These are phyloP conservation scores for Aurelia coerulea DNA, from an alignment of 30 jellyfish, hydroid and myxozoan genomes.

Conservation along the genomic window DNA sequence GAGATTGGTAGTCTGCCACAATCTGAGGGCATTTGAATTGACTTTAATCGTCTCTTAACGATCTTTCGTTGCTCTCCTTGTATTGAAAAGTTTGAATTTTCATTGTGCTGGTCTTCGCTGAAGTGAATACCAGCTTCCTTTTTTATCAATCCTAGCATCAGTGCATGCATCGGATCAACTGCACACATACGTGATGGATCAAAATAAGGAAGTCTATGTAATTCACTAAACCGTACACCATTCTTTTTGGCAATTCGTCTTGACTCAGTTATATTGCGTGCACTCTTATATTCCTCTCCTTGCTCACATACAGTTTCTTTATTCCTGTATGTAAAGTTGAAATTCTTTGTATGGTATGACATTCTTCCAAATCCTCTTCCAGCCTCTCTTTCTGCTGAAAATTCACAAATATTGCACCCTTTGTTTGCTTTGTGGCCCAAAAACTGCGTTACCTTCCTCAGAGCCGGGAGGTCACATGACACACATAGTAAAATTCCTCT, in stretches of 20 bases:
- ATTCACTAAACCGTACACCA: not conserved
- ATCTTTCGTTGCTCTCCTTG: not conserved
- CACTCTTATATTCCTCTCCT: not conserved
- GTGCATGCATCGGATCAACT: not conserved
- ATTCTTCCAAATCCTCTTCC: not conserved
- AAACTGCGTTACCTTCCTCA: constrained; percentile 18
- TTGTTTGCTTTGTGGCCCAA: constrained; percentile 10
- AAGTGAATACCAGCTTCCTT: no score
- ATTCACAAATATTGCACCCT: constrained; percentile 30
- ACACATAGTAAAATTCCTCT: constrained; percentile 3
- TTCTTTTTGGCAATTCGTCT: constrained; percentile 7
- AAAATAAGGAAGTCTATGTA: not conserved
- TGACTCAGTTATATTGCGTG: not conserved
- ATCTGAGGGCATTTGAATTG: not conserved
- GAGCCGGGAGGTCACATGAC: constrained; percentile 1
- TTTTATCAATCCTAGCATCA: no score
- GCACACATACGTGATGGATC: not conserved
- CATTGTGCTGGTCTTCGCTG: no score
- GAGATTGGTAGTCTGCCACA: no score
- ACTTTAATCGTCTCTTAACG: not conserved
- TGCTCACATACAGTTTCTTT: constrained; percentile 1
- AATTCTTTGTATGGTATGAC: constrained; percentile 1
- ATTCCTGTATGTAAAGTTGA: not conserved
- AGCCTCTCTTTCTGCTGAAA: constrained; percentile 22
- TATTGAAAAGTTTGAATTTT: not conserved